These are phyloP conservation scores for Eupithecia exiguata DNA, from an alignment of 2,888 invertebrate genomes.

Conservation along the genomic window DNA sequence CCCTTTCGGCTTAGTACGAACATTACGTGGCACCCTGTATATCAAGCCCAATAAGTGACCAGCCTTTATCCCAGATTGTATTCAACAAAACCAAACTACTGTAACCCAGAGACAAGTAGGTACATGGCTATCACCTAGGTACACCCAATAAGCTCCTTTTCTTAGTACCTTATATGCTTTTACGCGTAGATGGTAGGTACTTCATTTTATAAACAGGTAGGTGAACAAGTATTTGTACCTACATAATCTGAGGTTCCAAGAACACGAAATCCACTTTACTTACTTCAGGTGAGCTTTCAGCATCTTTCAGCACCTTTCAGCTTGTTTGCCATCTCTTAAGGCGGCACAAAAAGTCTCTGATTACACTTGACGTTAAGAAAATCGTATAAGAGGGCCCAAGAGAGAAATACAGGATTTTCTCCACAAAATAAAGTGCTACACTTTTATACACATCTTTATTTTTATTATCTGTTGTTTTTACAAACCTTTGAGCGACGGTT, in stretches of 20 bases:
- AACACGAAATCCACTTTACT: constrained; percentile 34
- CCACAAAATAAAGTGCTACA: constrained; percentile 18
- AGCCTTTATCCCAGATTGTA: too few species aligned
- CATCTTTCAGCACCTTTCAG: constrained; percentile 37
- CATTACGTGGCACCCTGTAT: too few species aligned
- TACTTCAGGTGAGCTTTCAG: constrained; percentile 34
- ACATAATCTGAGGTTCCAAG: constrained; percentile 9
- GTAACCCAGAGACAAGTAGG: too few species aligned
- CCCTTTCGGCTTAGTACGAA: too few species aligned
- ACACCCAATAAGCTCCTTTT: neutral
- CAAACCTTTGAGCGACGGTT: neutral
- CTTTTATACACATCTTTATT: constrained; percentile 1
- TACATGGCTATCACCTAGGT: neutral
- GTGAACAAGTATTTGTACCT: neutral
- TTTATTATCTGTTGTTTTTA: constrained; percentile 29
- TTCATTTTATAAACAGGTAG: neutral
- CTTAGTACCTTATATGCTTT: neutral
- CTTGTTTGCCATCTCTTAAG: constrained; percentile 35
- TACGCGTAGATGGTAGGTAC: neutral
- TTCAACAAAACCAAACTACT: too few species aligned
- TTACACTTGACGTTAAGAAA: constrained; percentile 41
- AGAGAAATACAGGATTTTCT: constrained; percentile 27
- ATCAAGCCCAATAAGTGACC: too few species aligned
- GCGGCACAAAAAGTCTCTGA: constrained; percentile 35
- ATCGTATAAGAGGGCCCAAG: constrained; percentile 36